These are phyloP conservation scores for Lagopus muta DNA, from an alignment of 2,113 vertebrate species.

Conservation along the genomic window DNA sequence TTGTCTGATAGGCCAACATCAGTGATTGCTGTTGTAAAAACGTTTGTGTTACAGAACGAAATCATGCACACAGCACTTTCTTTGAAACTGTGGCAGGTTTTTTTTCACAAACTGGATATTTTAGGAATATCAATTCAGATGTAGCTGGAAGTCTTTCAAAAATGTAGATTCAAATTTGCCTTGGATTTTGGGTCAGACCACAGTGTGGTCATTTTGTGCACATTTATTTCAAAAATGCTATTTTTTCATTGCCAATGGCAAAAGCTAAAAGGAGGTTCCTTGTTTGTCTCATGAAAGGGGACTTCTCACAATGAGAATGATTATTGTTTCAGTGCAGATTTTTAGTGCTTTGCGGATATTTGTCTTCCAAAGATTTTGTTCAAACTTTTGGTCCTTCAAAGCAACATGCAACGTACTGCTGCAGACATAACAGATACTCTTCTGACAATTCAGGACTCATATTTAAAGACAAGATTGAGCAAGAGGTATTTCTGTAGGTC, in stretches of 20 bases:
- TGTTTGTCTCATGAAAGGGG: conserved; percentile 54
- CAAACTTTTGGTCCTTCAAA: background rate
- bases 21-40: background rate
- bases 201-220: conserved; percentile 32
- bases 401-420: background rate
- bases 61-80: background rate
- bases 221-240: conserved; percentile 38
- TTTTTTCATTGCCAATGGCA: conserved; percentile 32
- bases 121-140: conserved; percentile 46
- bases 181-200: conserved; percentile 24
- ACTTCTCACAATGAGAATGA: conserved; percentile 38
- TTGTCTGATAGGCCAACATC: background rate
- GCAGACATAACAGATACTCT: background rate
- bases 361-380: conserved; percentile 44
- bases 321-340: conserved; percentile 33
- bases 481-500: background rate
- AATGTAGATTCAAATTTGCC: conserved; percentile 52
- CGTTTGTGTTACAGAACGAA: background rate
- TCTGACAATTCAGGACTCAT: background rate
- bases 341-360: conserved; percentile 30
- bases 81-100: background rate
- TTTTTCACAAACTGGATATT: background rate
- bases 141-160: conserved; percentile 56
- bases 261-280: conserved; percentile 43
- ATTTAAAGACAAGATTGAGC: background rate